Percentiles rank a stretch among this genome's conserved stretches.
Conservation (phyloP, 2,888 invertebrate species). For the Nemotelus pantherinus region DNA sequence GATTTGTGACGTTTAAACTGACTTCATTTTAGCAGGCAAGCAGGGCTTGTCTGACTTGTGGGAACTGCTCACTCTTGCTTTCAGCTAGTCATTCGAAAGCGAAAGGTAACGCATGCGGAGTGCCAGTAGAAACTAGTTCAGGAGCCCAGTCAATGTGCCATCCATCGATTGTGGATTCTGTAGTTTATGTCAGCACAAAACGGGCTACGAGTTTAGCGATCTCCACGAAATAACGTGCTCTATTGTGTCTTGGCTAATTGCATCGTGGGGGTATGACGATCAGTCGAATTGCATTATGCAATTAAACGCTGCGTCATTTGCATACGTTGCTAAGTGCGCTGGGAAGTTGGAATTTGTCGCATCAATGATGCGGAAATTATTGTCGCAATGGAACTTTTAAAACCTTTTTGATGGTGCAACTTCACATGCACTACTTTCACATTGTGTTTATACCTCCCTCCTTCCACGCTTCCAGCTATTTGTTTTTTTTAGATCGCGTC, state of each 20-base stretch:
- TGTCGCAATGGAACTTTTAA: too few relatives aligned
- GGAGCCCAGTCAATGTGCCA: constrained; percentile 18
- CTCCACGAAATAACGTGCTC: not conserved
- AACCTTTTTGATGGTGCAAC: too few relatives aligned
- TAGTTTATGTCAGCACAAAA: not conserved
- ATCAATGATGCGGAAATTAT: too few relatives aligned
- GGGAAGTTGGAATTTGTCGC: not conserved
- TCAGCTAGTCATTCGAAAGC: constrained; percentile 13
- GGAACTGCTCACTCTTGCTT: constrained; percentile 32
- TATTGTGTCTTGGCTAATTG: not conserved
- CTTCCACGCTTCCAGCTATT: too few relatives aligned
- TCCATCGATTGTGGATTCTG: too few relatives aligned
- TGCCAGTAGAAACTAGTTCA: not conserved
- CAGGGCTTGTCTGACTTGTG: not conserved
- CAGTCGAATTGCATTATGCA: constrained; percentile 2
- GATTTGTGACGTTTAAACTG: too few relatives aligned
- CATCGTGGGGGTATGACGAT: constrained; percentile 19
- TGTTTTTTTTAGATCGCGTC: too few relatives aligned
- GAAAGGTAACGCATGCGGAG: not conserved
- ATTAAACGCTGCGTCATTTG: not conserved
- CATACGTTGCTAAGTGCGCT: not conserved
- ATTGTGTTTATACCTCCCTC: too few relatives aligned
- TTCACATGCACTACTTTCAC: too few relatives aligned
- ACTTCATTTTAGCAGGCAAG: too few relatives aligned
- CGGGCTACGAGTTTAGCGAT: not conserved